These are phyloP conservation scores for Drosophila parthenogenetica DNA, from an alignment of 2,888 invertebrate species.

Conservation along the genomic window DNA sequence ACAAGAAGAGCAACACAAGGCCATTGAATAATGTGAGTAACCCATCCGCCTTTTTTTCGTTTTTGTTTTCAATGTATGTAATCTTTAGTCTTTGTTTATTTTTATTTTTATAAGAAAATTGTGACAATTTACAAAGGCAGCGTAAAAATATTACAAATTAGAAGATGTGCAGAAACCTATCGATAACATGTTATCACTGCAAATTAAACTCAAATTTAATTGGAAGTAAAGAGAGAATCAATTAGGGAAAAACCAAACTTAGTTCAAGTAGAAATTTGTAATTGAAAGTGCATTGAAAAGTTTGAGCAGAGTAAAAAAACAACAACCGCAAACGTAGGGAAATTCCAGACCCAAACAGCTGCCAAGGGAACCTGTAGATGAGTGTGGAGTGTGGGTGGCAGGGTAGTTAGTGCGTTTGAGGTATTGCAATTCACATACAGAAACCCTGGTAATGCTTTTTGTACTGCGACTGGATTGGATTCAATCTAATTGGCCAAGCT, in stretches of 20 bases:
- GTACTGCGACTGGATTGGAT: conserved; percentile 31
- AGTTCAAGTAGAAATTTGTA: conserved; percentile 6
- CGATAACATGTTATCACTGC: background rate
- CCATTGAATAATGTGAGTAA: conserved; percentile 60
- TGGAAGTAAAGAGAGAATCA: background rate
- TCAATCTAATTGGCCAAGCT: conserved; percentile 39
- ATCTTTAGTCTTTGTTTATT: conserved; percentile 18
- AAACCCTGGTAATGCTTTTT: conserved; percentile 45
- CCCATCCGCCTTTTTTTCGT: conserved; percentile 45
- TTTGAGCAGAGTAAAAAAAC: conserved; percentile 13
- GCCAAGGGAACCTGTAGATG: background rate
- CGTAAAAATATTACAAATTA: conserved; percentile 1
- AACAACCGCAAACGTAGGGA: conserved; percentile 32
- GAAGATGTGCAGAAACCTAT: background rate
- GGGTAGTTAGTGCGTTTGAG: conserved; percentile 8
- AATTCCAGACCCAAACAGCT: conserved; percentile 11
- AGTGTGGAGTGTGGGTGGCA: no score
- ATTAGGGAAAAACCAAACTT: background rate
- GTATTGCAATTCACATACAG: conserved; percentile 38
- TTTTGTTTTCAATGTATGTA: conserved; percentile 9
- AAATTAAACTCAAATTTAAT: background rate
- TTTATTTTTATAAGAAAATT: conserved; percentile 10
- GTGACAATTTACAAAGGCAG: background rate
- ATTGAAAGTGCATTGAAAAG: conserved; percentile 14
- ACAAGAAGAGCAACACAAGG: conserved; percentile 39